Conservation (phyloP, 2,113 vertebrate genomes). For the Sapajus apella region DNA sequence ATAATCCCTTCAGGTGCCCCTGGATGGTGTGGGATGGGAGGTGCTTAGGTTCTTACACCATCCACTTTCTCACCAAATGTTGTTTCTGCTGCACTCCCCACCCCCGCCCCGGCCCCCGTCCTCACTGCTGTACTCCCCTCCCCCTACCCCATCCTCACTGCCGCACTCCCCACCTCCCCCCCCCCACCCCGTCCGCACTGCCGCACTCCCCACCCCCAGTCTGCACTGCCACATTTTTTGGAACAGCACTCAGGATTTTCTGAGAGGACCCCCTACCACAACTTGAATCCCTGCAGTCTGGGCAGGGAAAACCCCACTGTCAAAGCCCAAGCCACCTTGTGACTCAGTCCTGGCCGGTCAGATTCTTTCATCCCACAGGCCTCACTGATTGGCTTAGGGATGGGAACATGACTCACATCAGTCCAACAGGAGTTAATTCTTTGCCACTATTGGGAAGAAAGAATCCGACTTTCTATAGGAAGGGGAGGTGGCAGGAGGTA, state of each 20-base stretch:
- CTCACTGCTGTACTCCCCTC: rapidly evolving
- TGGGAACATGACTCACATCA: background rate
- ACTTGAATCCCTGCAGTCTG: background rate
- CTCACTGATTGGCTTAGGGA: background rate
- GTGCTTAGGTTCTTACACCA: no score
- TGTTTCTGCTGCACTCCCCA: no score
- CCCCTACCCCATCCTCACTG: rapidly evolving
- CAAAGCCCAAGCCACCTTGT: background rate
- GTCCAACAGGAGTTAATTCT: background rate
- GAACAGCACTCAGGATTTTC: background rate
- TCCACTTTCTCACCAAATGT: background rate
- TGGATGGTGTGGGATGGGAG: background rate
- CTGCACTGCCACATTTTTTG: rapidly evolving
- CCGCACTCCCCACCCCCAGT: rapidly evolving
- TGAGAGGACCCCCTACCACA: background rate
- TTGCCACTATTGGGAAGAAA: background rate
- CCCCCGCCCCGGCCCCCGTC: no score
- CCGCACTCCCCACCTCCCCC: rapidly evolving
- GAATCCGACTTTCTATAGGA: background rate
- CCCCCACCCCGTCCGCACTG: rapidly evolving
- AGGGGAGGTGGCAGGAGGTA: background rate
- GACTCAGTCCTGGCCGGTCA: background rate
- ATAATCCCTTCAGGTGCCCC: background rate
- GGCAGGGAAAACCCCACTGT: background rate
- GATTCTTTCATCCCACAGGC: background rate